Evolutionary conservation across 2,113 vertebrate genomes (phyloP).

Genomic region (Dasyornis broadbenti): DNA sequence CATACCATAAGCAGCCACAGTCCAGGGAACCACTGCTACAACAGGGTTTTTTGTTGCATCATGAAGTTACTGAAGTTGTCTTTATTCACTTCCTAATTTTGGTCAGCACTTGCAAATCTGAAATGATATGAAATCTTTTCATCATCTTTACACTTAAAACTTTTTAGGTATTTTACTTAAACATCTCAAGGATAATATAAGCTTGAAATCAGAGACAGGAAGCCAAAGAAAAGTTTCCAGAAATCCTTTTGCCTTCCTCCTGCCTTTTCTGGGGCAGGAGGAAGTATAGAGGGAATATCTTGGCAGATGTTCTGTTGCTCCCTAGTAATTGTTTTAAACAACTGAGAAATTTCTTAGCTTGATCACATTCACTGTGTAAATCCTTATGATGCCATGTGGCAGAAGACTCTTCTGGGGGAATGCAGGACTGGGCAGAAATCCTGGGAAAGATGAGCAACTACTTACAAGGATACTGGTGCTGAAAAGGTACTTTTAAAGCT

Average conservation of each 20-base stretch:
- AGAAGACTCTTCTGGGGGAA: not conserved
- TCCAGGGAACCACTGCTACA: not conserved
- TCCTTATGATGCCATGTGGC: not conserved
- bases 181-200: not conserved
- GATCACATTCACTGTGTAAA: rapidly evolving
- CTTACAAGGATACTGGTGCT: not conserved
- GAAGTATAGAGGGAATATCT: not conserved
- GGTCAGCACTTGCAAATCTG: not conserved
- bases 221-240: not conserved
- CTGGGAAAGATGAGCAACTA: not conserved
- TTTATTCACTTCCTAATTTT: not conserved
- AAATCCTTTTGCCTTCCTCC: not conserved
- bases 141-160: not conserved
- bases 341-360: not conserved
- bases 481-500: not conserved
- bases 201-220: not conserved
- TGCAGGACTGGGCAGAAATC: not conserved
- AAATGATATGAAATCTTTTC: not conserved
- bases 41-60: not conserved
- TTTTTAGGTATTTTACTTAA: not conserved
- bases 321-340: not conserved
- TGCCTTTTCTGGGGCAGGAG: not conserved
- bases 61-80: not conserved
- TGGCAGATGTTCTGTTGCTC: not conserved
- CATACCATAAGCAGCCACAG: not conserved